Percentiles rank a stretch among this genome's conserved stretches.
These are phyloP conservation scores for Drosophila miranda DNA, from an alignment of 1,140 invertebrate species.

Conservation along the genomic window DNA sequence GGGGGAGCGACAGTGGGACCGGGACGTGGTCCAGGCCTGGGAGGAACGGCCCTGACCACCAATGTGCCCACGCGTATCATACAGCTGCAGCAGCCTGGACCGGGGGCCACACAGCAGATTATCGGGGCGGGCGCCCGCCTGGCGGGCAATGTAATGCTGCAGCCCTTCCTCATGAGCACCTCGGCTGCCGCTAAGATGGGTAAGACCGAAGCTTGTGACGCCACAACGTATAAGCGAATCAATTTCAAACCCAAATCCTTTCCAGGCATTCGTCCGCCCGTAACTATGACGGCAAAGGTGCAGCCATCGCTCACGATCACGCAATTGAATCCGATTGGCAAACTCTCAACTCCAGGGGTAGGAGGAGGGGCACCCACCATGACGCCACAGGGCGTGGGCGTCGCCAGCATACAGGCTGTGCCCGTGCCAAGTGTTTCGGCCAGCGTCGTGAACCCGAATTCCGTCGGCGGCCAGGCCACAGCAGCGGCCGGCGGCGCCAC, in stretches of 20 bases:
- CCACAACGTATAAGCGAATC: no score
- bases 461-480: constrained; percentile 33
- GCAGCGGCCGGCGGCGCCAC: constrained; percentile 68
- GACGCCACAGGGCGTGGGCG: constrained; percentile 63
- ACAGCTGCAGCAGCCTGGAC: constrained; percentile 76
- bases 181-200: constrained; percentile 71
- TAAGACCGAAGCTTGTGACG: constrained; percentile 81
- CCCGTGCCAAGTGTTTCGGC: constrained; percentile 50
- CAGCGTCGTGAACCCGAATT: constrained; percentile 46
- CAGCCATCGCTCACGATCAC: constrained; percentile 81
- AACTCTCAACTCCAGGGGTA: constrained; percentile 49
- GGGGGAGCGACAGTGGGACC: constrained; percentile 55
- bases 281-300: constrained; percentile 77
- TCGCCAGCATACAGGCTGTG: constrained; percentile 72
- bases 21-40: constrained; percentile 48
- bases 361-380: constrained; percentile 35
- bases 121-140: constrained; percentile 68
- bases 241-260: constrained; percentile 83
- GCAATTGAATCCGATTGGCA: constrained; percentile 73
- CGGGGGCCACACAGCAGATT: constrained; percentile 67
- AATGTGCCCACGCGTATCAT: constrained; percentile 80
- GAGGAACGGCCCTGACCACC: constrained; percentile 52
- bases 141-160: constrained; percentile 74
- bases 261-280: constrained; percentile 68
- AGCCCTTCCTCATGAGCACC: constrained; percentile 79